phyloP scores from a whole-genome alignment of 2,113 vertebrate genomes.

The Seriola quinqueradiata region DNA sequence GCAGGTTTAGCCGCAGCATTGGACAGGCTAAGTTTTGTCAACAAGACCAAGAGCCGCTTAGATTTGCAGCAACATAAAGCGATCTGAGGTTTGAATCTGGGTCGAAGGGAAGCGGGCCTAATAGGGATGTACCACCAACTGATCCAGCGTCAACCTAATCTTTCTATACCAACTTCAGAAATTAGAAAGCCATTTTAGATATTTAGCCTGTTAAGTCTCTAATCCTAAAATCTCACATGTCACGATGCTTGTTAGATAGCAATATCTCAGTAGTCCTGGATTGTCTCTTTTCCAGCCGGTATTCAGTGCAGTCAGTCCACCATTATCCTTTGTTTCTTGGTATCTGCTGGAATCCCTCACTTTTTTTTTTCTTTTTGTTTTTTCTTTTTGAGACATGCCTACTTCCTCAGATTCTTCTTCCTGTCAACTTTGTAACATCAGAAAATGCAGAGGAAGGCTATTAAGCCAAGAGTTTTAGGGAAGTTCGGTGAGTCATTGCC shows the following conservation, averaged over 20 bases:
- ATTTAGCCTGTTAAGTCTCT: constrained; percentile 66
- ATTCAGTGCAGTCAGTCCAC: constrained; percentile 6
- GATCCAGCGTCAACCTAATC: constrained; percentile 65
- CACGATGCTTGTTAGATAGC: constrained; percentile 31
- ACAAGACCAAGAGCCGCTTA: constrained; percentile 64
- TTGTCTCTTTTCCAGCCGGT: constrained; percentile 50
- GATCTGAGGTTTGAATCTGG: constrained; percentile 66
- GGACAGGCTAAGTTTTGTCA: constrained; percentile 70
- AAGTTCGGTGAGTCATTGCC: constrained; percentile 61
- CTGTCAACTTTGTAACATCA: constrained; percentile 37
- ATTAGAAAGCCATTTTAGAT: constrained; percentile 73
- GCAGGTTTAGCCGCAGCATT: constrained; percentile 54
- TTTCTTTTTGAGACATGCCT: constrained; percentile 2
- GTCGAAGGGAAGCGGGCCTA: constrained; percentile 69
- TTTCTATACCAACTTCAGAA: constrained; percentile 51
- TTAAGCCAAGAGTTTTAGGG: constrained; percentile 34
- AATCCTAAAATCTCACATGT: constrained; percentile 66
- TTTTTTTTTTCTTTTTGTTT: neutral
- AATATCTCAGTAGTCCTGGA: constrained; percentile 36
- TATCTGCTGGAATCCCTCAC: neutral
- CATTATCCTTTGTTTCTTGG: constrained; percentile 31
- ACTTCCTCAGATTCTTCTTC: constrained; percentile 21
- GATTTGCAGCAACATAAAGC: constrained; percentile 55
- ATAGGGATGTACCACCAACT: constrained; percentile 58
- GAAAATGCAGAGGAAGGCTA: constrained; percentile 51